Base-by-base conservation (phyloP, 2,888 invertebrate species). In the Tetranychus piercei region DNA sequence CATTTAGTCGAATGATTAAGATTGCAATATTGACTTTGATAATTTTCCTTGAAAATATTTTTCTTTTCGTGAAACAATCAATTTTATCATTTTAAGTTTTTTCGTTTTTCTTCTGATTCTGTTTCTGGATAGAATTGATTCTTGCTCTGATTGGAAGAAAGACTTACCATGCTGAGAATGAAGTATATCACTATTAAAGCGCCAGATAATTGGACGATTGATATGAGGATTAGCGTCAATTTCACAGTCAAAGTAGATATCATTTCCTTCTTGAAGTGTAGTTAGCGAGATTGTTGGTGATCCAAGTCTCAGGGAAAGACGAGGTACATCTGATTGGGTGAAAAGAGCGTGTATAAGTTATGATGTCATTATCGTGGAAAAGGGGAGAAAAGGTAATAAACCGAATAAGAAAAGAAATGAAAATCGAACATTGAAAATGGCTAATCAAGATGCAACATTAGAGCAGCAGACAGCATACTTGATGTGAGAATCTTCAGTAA, bases 191-290 rank as follows among this genome's bases (percentile, higher is more conserved):
- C 74, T 75, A 71, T 77, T 76, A 67, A 76, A 76, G 7, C 77
- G 73, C 77, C 77, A 77, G 18, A 77, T 22, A 20, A 76, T 55
- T 44, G 77, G 74, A 7, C 34, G 44, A 22, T 71, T 73, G 34
- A 76, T 72, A 23, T 22, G 65, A 45, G 77, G 77, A 74, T 76
- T 77, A 8, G 77, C 76, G 64, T 77, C 76, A 11, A 77, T 64
- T 18, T 75, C 43, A 67, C 77, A 77, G 65, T 75, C 75, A 72
- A 77, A 76, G 67, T 77, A 76, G 18, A 77, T 76, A 64, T 77
- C 77, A 67, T 77, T 76, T 9, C 77, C 77, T 74, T 77, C 77
- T 22, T 77, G 77, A 15, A 76, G 55, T 43, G 76, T 70, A 20
- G 76, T 55, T 15, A 76, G 34, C 23, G 75, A 75, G 34, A 76